Percentiles rank a stretch among this genome's conserved stretches.
Evolutionary conservation across 2,888 invertebrate genomes (phyloP).

Genomic region (Amorpha juglandis): DNA sequence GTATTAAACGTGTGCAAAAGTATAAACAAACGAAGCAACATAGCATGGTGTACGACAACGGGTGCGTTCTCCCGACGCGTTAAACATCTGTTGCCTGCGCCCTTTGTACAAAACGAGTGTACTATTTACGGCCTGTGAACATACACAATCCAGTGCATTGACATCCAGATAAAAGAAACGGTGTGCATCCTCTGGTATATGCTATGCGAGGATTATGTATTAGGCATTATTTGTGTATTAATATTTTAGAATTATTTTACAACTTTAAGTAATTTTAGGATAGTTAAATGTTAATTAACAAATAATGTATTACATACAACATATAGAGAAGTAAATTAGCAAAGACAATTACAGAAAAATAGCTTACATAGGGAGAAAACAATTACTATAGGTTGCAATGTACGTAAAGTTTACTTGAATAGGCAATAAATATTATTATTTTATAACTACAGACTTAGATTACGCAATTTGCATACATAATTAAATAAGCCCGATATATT

Average conservation of each 20-base stretch:
- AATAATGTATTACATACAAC: too few species aligned
- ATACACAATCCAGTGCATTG: constrained; percentile 28
- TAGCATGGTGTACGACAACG: background rate
- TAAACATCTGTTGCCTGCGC: background rate
- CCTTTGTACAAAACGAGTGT: background rate
- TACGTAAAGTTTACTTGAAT: too few species aligned
- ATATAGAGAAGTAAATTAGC: too few species aligned
- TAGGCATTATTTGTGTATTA: background rate
- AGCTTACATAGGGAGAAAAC: too few species aligned
- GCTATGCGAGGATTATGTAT: background rate
- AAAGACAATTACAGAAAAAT: too few species aligned
- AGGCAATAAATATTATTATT: too few species aligned
- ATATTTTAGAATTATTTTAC: background rate
- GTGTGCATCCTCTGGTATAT: constrained; percentile 36
- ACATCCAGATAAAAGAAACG: constrained; percentile 32
- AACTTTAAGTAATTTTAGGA: too few species aligned
- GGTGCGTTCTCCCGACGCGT: background rate
- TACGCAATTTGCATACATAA: background rate
- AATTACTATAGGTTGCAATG: too few species aligned
- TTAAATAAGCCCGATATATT: background rate
- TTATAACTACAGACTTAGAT: too few species aligned
- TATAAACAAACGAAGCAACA: constrained; percentile 1
- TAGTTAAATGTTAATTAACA: too few species aligned
- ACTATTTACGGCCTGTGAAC: constrained; percentile 21
- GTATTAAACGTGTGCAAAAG: background rate